phyloP scores from a whole-genome alignment of 2,113 vertebrate genomes.

The Oophaga pumilio region DNA sequence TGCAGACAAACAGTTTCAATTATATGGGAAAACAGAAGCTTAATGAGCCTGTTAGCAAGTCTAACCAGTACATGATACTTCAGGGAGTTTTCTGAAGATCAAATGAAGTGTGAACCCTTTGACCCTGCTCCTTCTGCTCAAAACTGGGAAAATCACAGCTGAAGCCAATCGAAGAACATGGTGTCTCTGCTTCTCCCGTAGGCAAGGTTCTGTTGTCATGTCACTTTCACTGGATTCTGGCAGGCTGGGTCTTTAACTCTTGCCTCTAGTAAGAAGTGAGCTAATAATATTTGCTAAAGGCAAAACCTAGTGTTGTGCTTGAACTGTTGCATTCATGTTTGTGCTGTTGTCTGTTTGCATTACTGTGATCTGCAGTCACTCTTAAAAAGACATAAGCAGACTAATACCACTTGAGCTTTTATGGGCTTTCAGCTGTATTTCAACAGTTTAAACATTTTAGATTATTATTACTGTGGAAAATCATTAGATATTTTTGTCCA shows the following conservation, averaged over 20 bases:
- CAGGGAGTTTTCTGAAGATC: constrained; percentile 5
- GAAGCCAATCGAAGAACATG: constrained; percentile 39
- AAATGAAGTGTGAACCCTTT: neutral
- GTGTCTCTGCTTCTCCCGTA: constrained; percentile 42
- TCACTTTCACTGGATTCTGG: constrained; percentile 50
- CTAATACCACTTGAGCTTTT: neutral
- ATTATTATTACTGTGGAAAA: neutral
- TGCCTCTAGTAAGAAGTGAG: constrained; percentile 58
- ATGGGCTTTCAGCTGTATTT: neutral
- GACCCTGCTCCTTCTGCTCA: constrained; percentile 1
- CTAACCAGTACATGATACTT: constrained; percentile 36
- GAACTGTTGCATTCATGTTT: constrained; percentile 49
- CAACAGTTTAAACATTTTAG: neutral
- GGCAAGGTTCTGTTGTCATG: constrained; percentile 52
- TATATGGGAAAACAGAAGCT: neutral
- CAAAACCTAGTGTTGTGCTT: constrained; percentile 37
- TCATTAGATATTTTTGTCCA: neutral
- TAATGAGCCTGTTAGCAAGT: constrained; percentile 28
- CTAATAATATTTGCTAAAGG: constrained; percentile 56
- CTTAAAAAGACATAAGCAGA: constrained; percentile 8
- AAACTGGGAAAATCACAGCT: constrained; percentile 23
- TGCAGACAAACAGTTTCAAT: constrained; percentile 42
- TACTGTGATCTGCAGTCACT: constrained; percentile 33
- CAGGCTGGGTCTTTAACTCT: constrained; percentile 54
- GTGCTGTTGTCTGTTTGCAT: constrained; percentile 30